phyloP scores from a whole-genome alignment of 2,888 invertebrate species.

The Drosophila aldrichi region DNA sequence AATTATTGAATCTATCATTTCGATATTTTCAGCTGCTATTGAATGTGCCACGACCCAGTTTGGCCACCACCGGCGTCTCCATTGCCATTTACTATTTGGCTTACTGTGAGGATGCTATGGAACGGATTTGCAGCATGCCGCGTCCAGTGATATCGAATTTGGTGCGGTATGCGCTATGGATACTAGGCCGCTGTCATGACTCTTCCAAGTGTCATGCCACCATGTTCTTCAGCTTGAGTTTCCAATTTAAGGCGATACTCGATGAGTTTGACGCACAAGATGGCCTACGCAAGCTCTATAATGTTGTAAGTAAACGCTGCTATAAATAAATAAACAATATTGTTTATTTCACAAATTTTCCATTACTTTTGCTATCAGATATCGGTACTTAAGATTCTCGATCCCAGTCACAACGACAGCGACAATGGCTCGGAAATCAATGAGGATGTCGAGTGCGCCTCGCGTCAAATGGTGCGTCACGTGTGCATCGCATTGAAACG shows the following conservation, averaged over 20 bases:
- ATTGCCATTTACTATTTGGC: conserved; percentile 98
- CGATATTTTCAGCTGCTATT: conserved; percentile 88
- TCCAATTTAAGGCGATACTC: conserved; percentile 96
- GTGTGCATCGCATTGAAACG: conserved; percentile 95
- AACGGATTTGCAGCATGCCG: conserved; percentile 95
- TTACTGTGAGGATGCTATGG: conserved; percentile 99
- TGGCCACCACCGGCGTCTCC: conserved; percentile 97
- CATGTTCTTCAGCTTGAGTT: conserved; percentile 98
- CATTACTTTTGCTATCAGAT: conserved; percentile 86
- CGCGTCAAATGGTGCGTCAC: conserved; percentile 95
- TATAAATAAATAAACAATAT: no score
- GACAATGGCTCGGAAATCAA: conserved; percentile 89
- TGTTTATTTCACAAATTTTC: neutral
- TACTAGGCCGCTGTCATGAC: conserved; percentile 98
- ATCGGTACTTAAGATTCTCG: conserved; percentile 93
- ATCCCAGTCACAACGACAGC: conserved; percentile 86
- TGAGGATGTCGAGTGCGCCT: conserved; percentile 96
- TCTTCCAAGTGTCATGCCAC: conserved; percentile 99
- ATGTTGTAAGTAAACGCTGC: conserved; percentile 87
- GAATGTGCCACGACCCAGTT: conserved; percentile 96
- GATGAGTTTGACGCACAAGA: conserved; percentile 97
- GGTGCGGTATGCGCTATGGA: conserved; percentile 96
- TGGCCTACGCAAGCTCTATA: conserved; percentile 96
- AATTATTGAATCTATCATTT: neutral
- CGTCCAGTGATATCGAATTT: conserved; percentile 91